These are phyloP conservation scores for Regulus satrapa DNA, from an alignment of 2,113 vertebrate species.

Conservation along the genomic window DNA sequence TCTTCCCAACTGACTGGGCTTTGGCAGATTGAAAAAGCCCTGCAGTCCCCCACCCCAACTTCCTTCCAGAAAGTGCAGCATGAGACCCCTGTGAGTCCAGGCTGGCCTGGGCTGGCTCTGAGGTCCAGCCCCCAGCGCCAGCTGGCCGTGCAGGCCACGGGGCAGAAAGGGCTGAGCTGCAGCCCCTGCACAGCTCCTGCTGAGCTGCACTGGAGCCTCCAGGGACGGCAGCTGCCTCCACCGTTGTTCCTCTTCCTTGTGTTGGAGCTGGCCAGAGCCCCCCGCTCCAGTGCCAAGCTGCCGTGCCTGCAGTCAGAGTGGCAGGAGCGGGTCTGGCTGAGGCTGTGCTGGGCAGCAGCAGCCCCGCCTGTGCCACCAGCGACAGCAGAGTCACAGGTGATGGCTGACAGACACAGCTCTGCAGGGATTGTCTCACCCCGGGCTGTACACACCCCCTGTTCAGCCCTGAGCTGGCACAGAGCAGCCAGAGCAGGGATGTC, in stretches of 20 bases:
- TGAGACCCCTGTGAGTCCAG: accelerated
- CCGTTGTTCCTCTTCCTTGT: accelerated
- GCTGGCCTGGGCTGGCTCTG: accelerated
- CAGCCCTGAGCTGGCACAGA: no score
- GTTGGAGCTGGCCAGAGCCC: background rate
- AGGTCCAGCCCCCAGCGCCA: accelerated
- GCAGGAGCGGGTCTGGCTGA: accelerated
- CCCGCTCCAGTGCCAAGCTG: background rate
- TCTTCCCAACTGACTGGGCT: background rate
- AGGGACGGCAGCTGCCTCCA: background rate
- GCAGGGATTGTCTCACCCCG: background rate
- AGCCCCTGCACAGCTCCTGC: accelerated
- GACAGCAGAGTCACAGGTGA: no score
- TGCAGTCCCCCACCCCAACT: background rate
- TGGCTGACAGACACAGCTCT: accelerated
- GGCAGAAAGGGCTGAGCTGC: no score
- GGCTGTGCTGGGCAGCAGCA: accelerated
- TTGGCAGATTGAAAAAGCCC: background rate
- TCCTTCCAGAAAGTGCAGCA: background rate
- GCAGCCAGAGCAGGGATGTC: no score
- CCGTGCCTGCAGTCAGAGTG: accelerated
- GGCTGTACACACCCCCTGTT: no score
- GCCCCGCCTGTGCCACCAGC: accelerated
- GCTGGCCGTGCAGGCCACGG: no score
- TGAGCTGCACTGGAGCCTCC: no score